These are phyloP conservation scores for Ictalurus punctatus DNA, from an alignment of 2,113 vertebrate species.

Conservation along the genomic window DNA sequence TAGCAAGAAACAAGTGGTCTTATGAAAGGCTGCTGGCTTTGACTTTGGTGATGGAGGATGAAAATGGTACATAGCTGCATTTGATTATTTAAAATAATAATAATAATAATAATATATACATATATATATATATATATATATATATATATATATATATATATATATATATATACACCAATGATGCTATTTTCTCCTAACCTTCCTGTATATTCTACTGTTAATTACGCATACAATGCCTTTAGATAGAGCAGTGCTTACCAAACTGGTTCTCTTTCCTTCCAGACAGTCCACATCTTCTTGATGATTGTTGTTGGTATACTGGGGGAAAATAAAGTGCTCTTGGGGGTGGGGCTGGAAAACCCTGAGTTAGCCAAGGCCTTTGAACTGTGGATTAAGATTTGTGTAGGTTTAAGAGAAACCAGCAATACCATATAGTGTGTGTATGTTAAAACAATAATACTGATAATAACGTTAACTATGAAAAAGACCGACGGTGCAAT, in stretches of 20 bases:
- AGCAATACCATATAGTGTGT: slow-evolving; percentile 26
- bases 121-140: no score
- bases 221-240: neutral
- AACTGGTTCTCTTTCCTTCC: neutral
- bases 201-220: neutral
- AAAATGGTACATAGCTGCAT: neutral
- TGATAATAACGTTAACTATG: slow-evolving; percentile 2
- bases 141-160: no score
- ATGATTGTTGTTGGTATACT: neutral
- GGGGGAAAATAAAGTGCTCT: neutral
- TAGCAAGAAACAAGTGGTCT: neutral
- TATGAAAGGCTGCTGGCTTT: neutral
- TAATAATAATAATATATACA: neutral
- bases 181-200: neutral
- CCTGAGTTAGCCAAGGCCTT: neutral
- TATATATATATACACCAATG: neutral
- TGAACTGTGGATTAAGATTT: slow-evolving; percentile 22
- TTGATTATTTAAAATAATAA: neutral
- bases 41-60: neutral
- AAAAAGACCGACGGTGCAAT: slow-evolving; percentile 51
- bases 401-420: slow-evolving; percentile 21
- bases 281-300: neutral
- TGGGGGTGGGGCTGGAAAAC: neutral
- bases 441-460: slow-evolving; percentile 54
- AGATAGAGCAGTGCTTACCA: neutral